Base-by-base conservation (phyloP, 1,140 invertebrate species). In the Liolophura sinensis region DNA sequence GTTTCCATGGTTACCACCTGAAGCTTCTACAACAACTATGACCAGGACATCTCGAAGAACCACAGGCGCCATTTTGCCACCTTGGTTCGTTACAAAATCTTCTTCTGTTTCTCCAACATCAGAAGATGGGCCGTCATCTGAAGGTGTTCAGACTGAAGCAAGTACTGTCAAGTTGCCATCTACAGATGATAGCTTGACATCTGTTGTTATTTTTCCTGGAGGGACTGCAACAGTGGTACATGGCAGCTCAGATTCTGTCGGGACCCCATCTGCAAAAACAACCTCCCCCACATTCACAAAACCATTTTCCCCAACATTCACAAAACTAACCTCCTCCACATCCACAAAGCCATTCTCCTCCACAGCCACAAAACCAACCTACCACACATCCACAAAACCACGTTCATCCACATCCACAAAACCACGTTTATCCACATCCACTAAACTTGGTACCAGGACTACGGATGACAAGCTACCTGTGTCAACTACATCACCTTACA, bases 301-400 rank as follows among this genome's bases (percentile, higher is more conserved):
- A 54, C 18, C 51, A 3, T 5, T 12, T 12, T n/a, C 24, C 3
- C 24, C 51, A 4, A 12, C 51, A 54, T 20, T 12, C 24, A 54
- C 51, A 54, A 54, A n/a, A 20, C 18, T 20, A 0, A 65, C 59
- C 20, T 15, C 24, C 1, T 15, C 40, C n/a, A 16, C 62, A n/a
- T 40, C 56, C 20, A 59, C 55, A 9, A 16, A 60, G n/a, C 62
- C 55, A 4, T 58, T 31, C 20, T 58, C 60, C 11, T 60, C 67
- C 16, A 52, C 56, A 52, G 12, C 56, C 20, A 47, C 66, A 27
- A 25, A 47, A 40, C 20, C 56, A 50, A n/a, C 48, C 18, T 56
- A 48, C 27, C 46, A 62, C 0, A 52, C 62, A 40, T 50, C 27
- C 9, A 18, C 55, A 25, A 50, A 46, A 54, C 24, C 51, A 16